These are phyloP conservation scores for Nanorana parkeri DNA, from an alignment of 2,113 vertebrate species.

Conservation along the genomic window DNA sequence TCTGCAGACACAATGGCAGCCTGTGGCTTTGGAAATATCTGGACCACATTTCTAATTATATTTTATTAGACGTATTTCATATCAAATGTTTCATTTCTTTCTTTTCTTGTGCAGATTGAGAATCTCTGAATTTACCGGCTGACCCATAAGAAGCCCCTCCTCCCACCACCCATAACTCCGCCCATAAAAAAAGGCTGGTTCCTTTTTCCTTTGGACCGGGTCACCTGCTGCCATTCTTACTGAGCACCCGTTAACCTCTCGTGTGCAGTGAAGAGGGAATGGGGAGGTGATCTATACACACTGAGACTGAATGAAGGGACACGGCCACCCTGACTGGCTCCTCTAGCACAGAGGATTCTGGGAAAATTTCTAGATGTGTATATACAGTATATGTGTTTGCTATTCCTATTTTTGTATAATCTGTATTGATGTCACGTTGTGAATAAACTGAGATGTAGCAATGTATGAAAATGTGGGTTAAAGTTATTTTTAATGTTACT, in stretches of 20 bases:
- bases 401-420: neutral
- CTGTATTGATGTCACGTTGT: constrained; percentile 5
- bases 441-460: constrained; percentile 24
- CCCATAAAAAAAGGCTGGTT: constrained; percentile 15
- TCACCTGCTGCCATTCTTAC: neutral
- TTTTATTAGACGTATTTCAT: no score
- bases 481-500: no score
- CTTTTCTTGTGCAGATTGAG: neutral
- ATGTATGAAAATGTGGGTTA: neutral
- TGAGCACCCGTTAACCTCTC: neutral
- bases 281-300: neutral
- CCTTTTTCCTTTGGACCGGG: neutral
- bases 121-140: neutral
- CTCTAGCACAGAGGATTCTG: neutral
- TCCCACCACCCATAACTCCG: neutral
- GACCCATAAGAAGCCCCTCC: neutral
- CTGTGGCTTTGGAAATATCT: no score
- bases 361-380: neutral
- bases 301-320: neutral
- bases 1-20: no score
- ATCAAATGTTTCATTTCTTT: neutral
- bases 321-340: neutral
- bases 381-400: neutral
- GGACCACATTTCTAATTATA: no score
- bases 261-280: neutral